These are phyloP conservation scores for Luehdorfia chinensis DNA, from an alignment of 1,140 invertebrate genomes.

Conservation along the genomic window DNA sequence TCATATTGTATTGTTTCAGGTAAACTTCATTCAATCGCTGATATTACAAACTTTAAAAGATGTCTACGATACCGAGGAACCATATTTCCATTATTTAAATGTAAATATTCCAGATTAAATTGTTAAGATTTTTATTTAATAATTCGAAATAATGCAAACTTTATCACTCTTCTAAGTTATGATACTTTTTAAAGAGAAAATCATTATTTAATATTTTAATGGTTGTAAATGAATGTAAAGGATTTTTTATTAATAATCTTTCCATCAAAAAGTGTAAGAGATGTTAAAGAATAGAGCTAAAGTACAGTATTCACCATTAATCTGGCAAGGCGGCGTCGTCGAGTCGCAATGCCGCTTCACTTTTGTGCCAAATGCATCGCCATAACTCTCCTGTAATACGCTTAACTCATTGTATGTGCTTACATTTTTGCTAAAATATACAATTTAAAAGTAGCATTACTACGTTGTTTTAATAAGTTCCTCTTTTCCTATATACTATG, in stretches of 20 bases:
- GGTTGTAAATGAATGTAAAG: not conserved
- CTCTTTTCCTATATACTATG: no score
- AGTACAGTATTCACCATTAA: constrained; percentile 12
- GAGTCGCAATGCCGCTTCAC: constrained; percentile 23
- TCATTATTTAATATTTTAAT: not conserved
- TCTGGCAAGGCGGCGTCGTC: constrained; percentile 19
- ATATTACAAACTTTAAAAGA: constrained; percentile 51
- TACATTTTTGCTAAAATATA: constrained; percentile 15
- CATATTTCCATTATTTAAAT: constrained; percentile 47
- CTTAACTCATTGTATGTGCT: constrained; percentile 30
- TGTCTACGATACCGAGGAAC: constrained; percentile 49
- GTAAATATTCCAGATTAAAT: constrained; percentile 27
- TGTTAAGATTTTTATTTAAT: no score
- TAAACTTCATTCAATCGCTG: constrained; percentile 50
- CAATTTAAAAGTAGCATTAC: constrained; percentile 8
- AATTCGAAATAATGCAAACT: no score
- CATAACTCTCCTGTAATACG: constrained; percentile 38
- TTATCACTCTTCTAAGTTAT: no score
- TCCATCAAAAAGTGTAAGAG: not conserved
- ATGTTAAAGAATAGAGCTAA: not conserved
- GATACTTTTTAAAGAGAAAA: no score
- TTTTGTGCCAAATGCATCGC: constrained; percentile 44
- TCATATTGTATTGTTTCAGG: constrained; percentile 44
- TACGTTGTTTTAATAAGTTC: constrained; percentile 17
- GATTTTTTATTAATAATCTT: not conserved